Evolutionary conservation across 2,113 vertebrate species (phyloP), one percentile per base, ranked within the genome.

Genomic region (Maccullochella peelii): DNA sequence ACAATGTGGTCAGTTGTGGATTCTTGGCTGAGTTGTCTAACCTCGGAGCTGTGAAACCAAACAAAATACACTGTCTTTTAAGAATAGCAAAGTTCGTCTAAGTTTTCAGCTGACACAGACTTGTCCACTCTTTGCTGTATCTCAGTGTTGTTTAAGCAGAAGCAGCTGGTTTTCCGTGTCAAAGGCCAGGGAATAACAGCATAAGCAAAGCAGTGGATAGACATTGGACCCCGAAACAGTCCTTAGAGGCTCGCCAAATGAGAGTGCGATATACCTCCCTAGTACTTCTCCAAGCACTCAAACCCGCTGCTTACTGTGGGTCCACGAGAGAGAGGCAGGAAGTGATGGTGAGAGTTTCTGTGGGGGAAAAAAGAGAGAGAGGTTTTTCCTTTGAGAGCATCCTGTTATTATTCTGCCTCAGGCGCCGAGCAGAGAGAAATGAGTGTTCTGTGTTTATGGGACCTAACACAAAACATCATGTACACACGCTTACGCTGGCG

Each of bases 331-430:
- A 66, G 59, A 79, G 52, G 61, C 55, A 57, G 57, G 50, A 70
- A 82, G 61, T 49, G 25, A 69, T 36, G 78, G 80, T 52, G 69
- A 73, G 82, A 59, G 82, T 77, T 69, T 85, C 77, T 73, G 42
- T 58, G 65, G 79, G 33, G 61, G 44, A 44, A 27, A 27, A 66
- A 49, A 73, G 52, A 72, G 27, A 77, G 27, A 78, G 27, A 84
- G 70, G 38, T n/a, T 92, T 87, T 80, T 84, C 90, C 88, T 90
- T 77, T 85, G 91, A 92, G 92, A 92, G 77, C 57, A 84, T 89
- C 69, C 77, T 89, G 71, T 90, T 93, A 82, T 90, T 92, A 91
- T 94, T 90, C 79, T 68, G 87, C 93, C 91, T 91, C 67, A 33
- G 90, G 91, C 86, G 49, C 77, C 9, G 59, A 88, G 84, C 78